Conservation (phyloP, 2,888 invertebrate genomes). For the Drosophila anomelani region DNA sequence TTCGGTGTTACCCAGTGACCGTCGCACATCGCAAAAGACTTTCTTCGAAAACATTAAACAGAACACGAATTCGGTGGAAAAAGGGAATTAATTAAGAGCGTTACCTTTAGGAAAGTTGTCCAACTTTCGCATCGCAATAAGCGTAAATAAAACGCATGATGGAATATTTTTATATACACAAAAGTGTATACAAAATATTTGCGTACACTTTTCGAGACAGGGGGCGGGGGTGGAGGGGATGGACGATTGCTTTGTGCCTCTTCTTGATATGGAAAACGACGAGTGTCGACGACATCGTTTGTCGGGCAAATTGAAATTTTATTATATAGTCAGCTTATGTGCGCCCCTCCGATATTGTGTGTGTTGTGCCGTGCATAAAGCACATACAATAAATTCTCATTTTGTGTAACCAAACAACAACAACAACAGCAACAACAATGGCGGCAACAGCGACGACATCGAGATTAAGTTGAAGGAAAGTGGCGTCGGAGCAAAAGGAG, state of each 20-base stretch:
- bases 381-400: conserved; percentile 77
- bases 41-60: neutral
- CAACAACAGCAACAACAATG: conserved; percentile 21
- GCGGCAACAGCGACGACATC: conserved; percentile 35
- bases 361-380: conserved; percentile 73
- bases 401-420: conserved; percentile 69
- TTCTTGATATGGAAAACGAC: conserved; percentile 25
- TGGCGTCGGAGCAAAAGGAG: conserved; percentile 33
- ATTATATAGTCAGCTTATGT: conserved; percentile 54
- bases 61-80: neutral
- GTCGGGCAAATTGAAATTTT: conserved; percentile 71
- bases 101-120: neutral
- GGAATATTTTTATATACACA: conserved; percentile 32
- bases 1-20: neutral
- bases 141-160: conserved; percentile 30
- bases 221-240: neutral
- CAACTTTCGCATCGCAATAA: conserved; percentile 30
- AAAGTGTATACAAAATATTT: conserved; percentile 20
- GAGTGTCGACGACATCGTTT: conserved; percentile 58
- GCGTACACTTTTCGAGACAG: conserved; percentile 10
- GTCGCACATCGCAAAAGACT: neutral
- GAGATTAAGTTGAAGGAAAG: conserved; percentile 32
- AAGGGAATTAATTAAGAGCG: conserved; percentile 3
- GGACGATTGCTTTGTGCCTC: conserved; percentile 33
- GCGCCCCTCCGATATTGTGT: conserved; percentile 44